A percentile compares a stretch with the other conserved stretches of the same genome.
Evolutionary conservation across 2,113 vertebrate species (phyloP).

Genomic region (Onychostruthus taczanowskii): DNA sequence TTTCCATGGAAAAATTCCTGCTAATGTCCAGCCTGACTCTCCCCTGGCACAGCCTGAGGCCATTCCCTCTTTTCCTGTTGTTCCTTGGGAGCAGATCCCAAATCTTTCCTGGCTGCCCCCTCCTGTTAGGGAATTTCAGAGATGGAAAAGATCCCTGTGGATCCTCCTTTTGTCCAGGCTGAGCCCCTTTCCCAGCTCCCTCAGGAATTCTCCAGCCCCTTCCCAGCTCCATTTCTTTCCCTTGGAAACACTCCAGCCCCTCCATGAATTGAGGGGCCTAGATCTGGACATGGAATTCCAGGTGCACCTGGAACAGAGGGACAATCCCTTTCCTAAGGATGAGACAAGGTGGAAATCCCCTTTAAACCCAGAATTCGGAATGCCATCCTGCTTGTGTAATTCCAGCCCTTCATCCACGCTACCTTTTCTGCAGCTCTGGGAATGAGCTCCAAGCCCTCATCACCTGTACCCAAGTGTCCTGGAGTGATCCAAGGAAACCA

Average conservation of each 20-base stretch:
- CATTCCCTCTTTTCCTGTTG: accelerated
- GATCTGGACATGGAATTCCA: background rate
- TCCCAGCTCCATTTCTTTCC: accelerated
- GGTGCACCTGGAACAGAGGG: background rate
- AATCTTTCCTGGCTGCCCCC: accelerated
- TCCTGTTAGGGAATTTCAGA: background rate
- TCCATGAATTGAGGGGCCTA: background rate
- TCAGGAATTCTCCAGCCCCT: background rate
- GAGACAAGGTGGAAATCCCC: background rate
- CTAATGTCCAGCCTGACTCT: background rate
- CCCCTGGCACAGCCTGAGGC: background rate
- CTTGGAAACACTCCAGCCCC: accelerated
- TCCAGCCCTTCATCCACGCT: background rate
- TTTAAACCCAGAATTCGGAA: background rate
- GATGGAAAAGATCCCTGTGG: background rate
- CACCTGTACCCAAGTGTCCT: background rate
- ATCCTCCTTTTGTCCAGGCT: background rate
- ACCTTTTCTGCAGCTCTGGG: accelerated
- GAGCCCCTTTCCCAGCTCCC: background rate
- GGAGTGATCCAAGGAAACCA: background rate
- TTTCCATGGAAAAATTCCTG: background rate
- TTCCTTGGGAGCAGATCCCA: background rate
- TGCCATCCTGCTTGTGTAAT: accelerated
- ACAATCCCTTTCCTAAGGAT: background rate
- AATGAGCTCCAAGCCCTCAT: background rate